Evolutionary conservation across 2,797 vertebrate species (phyloP).

Genomic region (Emys orbicularis): DNA sequence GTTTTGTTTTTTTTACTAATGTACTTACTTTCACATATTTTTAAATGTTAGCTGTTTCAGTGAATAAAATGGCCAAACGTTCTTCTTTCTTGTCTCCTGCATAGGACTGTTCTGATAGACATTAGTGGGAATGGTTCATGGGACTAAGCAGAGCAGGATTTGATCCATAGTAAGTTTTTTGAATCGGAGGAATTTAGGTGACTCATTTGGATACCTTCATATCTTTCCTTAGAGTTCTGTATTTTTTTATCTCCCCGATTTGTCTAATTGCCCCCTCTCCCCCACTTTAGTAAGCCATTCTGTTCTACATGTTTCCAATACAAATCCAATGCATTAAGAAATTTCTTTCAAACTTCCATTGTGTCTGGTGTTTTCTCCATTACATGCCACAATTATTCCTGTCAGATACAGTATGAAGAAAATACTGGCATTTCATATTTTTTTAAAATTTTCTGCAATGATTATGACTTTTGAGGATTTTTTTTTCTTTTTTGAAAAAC

Average conservation of each 20-base stretch:
- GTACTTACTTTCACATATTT: neutral
- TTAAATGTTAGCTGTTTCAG: neutral
- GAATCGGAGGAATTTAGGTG: too few species aligned
- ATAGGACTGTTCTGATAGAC: neutral
- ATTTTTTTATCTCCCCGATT: too few species aligned
- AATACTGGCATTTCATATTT: neutral
- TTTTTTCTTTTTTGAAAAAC: neutral
- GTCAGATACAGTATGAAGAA: accelerated
- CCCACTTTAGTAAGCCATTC: neutral
- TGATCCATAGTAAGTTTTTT: neutral
- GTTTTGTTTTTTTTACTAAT: neutral
- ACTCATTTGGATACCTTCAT: too few species aligned
- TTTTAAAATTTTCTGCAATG: neutral
- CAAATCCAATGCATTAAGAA: neutral
- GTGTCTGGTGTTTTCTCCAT: neutral
- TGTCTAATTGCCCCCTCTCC: too few species aligned
- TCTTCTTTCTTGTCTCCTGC: neutral
- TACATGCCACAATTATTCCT: neutral
- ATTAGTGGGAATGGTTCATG: neutral
- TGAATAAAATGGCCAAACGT: neutral
- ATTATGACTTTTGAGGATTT: neutral
- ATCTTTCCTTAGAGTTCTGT: too few species aligned
- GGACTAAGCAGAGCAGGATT: neutral
- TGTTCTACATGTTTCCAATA: neutral
- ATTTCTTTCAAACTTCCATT: slow-evolving; percentile 1